Conservation (phyloP, 2,797 vertebrate genomes). For the Ctenochaetus hawaiiensis region DNA sequence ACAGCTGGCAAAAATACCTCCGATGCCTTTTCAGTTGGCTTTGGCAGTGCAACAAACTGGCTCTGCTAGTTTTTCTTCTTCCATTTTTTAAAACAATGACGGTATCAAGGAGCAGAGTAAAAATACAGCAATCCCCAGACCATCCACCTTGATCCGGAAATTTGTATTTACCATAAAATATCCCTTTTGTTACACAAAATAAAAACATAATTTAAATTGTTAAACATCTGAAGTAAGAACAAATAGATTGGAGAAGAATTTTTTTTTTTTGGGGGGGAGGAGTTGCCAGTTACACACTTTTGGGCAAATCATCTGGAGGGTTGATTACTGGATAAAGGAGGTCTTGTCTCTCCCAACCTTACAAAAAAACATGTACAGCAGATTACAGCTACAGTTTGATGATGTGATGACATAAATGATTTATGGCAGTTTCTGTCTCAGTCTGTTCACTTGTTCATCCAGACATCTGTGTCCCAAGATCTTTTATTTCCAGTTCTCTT, state of each 20-base stretch:
- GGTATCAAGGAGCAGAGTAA: slow-evolving; percentile 84
- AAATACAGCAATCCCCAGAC: slow-evolving; percentile 86
- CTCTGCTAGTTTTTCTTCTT: slow-evolving; percentile 69
- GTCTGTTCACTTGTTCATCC: slow-evolving; percentile 72
- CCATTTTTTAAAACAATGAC: slow-evolving; percentile 72
- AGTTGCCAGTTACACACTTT: slow-evolving; percentile 80
- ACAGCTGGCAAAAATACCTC: slow-evolving; percentile 90
- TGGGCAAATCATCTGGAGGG: slow-evolving; percentile 71
- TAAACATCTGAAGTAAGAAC: slow-evolving; percentile 88
- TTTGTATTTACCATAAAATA: slow-evolving; percentile 88
- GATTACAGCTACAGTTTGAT: slow-evolving; percentile 84
- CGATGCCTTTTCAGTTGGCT: slow-evolving; percentile 80
- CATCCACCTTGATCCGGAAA: slow-evolving; percentile 78
- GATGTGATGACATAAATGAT: slow-evolving; percentile 79
- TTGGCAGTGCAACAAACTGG: slow-evolving; percentile 85
- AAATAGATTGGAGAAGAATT: slow-evolving; percentile 81
- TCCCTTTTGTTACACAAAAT: slow-evolving; percentile 87
- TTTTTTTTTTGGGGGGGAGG: slow-evolving; percentile 37
- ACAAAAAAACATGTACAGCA: slow-evolving; percentile 85
- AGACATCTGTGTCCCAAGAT: slow-evolving; percentile 52
- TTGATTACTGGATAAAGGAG: slow-evolving; percentile 70
- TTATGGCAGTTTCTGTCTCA: slow-evolving; percentile 77
- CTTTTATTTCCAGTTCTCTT: slow-evolving; percentile 53
- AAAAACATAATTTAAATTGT: slow-evolving; percentile 89
- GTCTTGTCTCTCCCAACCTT: slow-evolving; percentile 66